These are phyloP conservation scores for Hedychridium roseum DNA, from an alignment of 2,888 invertebrate genomes.

Conservation along the genomic window DNA sequence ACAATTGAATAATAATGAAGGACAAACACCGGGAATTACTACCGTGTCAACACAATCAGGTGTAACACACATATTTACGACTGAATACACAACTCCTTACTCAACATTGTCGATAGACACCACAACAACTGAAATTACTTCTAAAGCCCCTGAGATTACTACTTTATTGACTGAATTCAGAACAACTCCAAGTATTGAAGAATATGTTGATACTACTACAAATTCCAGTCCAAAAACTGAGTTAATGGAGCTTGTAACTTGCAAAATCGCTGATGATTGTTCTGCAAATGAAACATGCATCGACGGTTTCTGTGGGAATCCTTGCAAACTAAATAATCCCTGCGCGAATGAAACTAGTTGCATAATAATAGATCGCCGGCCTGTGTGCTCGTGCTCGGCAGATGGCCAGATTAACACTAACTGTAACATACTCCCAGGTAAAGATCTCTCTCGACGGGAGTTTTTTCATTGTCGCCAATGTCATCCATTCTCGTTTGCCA, in stretches of 20 bases:
- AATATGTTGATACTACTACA: not conserved
- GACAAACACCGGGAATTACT: no score
- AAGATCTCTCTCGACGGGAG: conserved; percentile 51
- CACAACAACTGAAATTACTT: no score
- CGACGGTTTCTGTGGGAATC: conserved; percentile 65
- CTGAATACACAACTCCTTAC: no score
- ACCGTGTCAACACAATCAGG: no score
- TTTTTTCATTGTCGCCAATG: conserved; percentile 37
- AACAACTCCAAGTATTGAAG: no score
- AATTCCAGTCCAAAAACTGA: not conserved
- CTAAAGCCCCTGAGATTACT: no score
- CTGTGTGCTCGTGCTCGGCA: conserved; percentile 75
- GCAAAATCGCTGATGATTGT: conserved; percentile 61
- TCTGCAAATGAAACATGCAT: conserved; percentile 65
- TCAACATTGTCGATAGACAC: no score
- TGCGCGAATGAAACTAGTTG: conserved; percentile 80
- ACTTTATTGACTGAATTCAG: no score
- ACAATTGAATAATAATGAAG: no score
- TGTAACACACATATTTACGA: no score
- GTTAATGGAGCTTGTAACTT: no score
- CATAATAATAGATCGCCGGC: conserved; percentile 76
- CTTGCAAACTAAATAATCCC: conserved; percentile 66
- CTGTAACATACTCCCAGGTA: conserved; percentile 72
- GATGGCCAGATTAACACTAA: conserved; percentile 60
- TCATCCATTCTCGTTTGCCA: conserved; percentile 33